Evolutionary conservation across 2,888 invertebrate genomes (phyloP), one percentile per base, ranked within the genome.

Genomic region (Physocephala rufipes): DNA sequence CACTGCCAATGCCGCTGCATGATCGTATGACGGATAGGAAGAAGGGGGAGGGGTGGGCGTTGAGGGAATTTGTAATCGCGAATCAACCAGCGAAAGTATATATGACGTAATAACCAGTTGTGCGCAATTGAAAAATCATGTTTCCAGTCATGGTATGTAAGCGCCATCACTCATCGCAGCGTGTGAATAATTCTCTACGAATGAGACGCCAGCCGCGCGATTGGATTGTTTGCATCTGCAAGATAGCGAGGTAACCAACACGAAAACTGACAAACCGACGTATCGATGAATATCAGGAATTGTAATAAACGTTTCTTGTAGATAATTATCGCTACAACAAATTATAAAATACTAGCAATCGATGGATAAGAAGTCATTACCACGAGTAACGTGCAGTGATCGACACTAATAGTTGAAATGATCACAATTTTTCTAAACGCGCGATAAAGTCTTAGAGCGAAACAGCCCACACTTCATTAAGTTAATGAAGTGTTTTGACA

Each of bases 131-230:
- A 66, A 65, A 70, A 69, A 67, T 70, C 64, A 64, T 55, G 53
- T 30, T 36, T 49, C 43, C 55, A 55, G 24, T 70, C 63, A 36
- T 55, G 55, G 45, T 36, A 61, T 30, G 49, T 16, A 36, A 68
- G 61, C 61, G 49, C 61, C 45, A 49, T 36, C 64, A 19, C 53
- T 59, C 26, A 61, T 45, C 73, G 45, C 70, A 70, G 73, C 70
- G 73, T 73, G 73, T 73, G 73, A 70, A 73, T 67, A 73, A 73
- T 70, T 70, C 63, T 67, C 67, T 67, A 72, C 47, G 64, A 19
- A 55, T 59, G 58, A 51, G 47, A 58, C 65, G 67, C 43, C 47
- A 47, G 36, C 36, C 36, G 5, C 15, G 58, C 30, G 67, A 58
- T 24, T 59, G 59, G 47, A 26, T 26, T 67, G 24, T 24, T 24